These are phyloP conservation scores for Melanaphis sacchari DNA, from an alignment of 1,140 invertebrate species.

Conservation along the genomic window DNA sequence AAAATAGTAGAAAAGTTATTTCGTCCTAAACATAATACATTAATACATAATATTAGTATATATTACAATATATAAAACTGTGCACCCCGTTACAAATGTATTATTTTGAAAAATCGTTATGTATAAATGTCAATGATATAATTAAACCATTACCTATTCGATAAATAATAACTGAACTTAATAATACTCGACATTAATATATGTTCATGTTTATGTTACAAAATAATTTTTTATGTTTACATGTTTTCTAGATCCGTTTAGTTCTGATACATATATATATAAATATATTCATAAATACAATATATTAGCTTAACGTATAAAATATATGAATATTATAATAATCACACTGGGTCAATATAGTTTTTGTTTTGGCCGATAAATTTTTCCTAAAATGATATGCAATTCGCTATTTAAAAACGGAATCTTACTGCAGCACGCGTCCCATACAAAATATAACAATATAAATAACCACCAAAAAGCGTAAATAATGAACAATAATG, in stretches of 20 bases:
- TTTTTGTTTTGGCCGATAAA: neutral
- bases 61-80: conserved; percentile 30
- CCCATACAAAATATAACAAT: neutral
- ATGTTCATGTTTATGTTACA: neutral
- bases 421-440: neutral
- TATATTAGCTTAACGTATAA: neutral
- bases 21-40: neutral
- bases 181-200: neutral
- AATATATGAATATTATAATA: neutral
- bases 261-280: neutral
- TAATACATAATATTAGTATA: neutral
- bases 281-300: neutral
- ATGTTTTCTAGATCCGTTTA: neutral
- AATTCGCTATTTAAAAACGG: conserved; percentile 15
- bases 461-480: neutral
- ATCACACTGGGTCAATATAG: neutral
- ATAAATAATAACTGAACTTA: conserved; percentile 21
- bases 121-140: neutral
- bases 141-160: neutral
- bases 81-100: neutral
- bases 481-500: conserved; percentile 21
- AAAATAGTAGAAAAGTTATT: conserved; percentile 36
- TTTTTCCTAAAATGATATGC: conserved; percentile 12
- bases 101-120: neutral
- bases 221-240: neutral